Percentiles rank a stretch among this genome's conserved stretches.
phyloP scores from a whole-genome alignment of 1,140 invertebrate species.

The Proctacanthus coquilletti region DNA sequence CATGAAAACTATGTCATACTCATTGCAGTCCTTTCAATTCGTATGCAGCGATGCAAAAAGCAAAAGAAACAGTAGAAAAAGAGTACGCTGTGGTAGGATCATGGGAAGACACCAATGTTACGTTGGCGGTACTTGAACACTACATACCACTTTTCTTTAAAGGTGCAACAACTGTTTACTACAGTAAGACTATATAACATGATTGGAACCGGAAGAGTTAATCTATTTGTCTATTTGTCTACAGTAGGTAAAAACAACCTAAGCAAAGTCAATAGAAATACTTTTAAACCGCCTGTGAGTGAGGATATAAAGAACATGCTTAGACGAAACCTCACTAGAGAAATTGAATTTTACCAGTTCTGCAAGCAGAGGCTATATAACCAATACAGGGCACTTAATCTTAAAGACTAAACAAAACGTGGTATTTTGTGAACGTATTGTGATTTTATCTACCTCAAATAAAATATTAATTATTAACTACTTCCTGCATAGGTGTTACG shows the following conservation, averaged over 20 bases:
- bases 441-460: too few relatives aligned
- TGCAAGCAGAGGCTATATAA: conserved; percentile 66
- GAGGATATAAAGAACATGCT: conserved; percentile 67
- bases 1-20: too few relatives aligned
- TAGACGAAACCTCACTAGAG: conserved; percentile 65
- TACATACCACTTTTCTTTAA: conserved; percentile 70
- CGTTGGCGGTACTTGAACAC: conserved; percentile 63
- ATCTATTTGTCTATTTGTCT: conserved; percentile 16
- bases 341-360: conserved; percentile 85
- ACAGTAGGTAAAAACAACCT: conserved; percentile 53
- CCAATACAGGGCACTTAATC: conserved; percentile 53
- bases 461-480: too few relatives aligned
- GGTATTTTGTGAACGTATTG: too few relatives aligned
- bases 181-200: conserved; percentile 16
- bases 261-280: conserved; percentile 64
- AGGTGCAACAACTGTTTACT: conserved; percentile 40
- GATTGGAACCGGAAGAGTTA: too few relatives aligned
- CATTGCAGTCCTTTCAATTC: conserved; percentile 70
- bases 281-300: conserved; percentile 65
- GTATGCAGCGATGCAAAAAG: conserved; percentile 57
- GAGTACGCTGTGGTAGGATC: conserved; percentile 78
- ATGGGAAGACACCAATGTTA: conserved; percentile 74
- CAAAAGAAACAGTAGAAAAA: conserved; percentile 66
- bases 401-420: conserved; percentile 6
- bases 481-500: too few relatives aligned